Evolutionary conservation across 2,888 invertebrate species (phyloP), one percentile per base, ranked within the genome.

Genomic region (Diplolepis rosae): DNA sequence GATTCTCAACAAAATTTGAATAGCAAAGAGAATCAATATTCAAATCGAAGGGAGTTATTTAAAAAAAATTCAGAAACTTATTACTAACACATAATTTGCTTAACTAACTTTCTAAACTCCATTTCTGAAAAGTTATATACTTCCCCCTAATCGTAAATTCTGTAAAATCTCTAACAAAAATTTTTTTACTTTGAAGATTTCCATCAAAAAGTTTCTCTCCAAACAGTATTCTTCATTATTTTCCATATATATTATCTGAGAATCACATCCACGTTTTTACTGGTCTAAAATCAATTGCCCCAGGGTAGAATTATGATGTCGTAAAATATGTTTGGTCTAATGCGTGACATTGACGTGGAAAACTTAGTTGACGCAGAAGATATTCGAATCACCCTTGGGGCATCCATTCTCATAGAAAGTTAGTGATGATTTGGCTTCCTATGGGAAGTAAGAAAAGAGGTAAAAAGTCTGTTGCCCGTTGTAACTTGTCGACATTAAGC

Each of bases 401-500:
- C 61, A 61, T 61, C 24, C 7, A 61, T 61, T 24, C 61, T 61
- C 61, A 39, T 61, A 32, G 35, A 61, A 61, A 61, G 35, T 39
- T 61, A 9, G 61, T 11, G 61, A 61, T 39, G 24, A 61, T 61
- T 61, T 61, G 2, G 61, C 61, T 22, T 39, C 65, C 28, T 45
- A 18, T 48, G 27, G 50, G 48, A 42, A 66, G 71, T 32, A 69
- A 56, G 22, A 69, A 74, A 74, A 75, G 68, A 72, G 73, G 42
- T 56, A 71, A 56, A 74, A 76, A 68, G 67, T 32, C 65, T 65
- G 61, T 68, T 65, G 42, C 27, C 35, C 27, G 72, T 75, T 82
- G 80, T 77, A 81, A 81, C 81, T 81, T 82, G 82, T 82, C 84
- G 80, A 78, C 79, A 78, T 80, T 81, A 83, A 84, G 82, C 85